These are phyloP conservation scores for Zhuqinia jingwanae DNA, from an alignment of 2,888 invertebrate species.

Conservation along the genomic window DNA sequence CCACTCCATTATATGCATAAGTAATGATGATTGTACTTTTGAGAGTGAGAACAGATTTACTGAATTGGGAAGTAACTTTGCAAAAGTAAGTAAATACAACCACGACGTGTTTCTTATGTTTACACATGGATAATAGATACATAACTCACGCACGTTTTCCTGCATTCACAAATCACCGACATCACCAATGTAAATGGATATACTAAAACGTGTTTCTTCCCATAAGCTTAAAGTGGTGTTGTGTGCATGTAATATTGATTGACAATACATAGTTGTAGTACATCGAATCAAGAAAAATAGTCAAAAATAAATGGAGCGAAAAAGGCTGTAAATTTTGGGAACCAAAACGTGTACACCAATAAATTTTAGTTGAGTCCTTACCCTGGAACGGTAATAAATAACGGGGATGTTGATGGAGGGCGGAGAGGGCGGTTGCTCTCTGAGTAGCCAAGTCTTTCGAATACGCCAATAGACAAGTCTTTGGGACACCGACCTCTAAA, in stretches of 20 bases:
- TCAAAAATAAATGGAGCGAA: conserved; percentile 5
- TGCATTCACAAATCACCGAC: too few species aligned
- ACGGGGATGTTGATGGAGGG: conserved; percentile 69
- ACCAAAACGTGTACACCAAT: neutral
- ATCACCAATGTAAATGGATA: too few species aligned
- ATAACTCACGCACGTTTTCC: too few species aligned
- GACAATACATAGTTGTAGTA: conserved; percentile 34
- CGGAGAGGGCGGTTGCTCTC: conserved; percentile 76
- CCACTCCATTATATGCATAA: too few species aligned
- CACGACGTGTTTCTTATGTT: neutral
- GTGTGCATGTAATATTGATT: conserved; percentile 16
- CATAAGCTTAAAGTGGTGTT: neutral
- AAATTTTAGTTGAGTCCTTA: conserved; percentile 54
- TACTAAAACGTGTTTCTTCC: too few species aligned
- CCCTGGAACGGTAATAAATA: conserved; percentile 78
- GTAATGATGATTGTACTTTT: too few species aligned
- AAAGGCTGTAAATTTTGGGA: neutral
- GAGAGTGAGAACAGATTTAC: too few species aligned
- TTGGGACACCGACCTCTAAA: conserved; percentile 77
- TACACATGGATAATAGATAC: too few species aligned
- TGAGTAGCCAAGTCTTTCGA: conserved; percentile 73
- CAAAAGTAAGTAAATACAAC: neutral
- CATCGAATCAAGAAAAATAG: conserved; percentile 17
- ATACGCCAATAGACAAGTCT: conserved; percentile 70
- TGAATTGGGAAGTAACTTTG: neutral